Conservation (phyloP, 2,797 vertebrate genomes). For the Leontocebus nigricollis region DNA sequence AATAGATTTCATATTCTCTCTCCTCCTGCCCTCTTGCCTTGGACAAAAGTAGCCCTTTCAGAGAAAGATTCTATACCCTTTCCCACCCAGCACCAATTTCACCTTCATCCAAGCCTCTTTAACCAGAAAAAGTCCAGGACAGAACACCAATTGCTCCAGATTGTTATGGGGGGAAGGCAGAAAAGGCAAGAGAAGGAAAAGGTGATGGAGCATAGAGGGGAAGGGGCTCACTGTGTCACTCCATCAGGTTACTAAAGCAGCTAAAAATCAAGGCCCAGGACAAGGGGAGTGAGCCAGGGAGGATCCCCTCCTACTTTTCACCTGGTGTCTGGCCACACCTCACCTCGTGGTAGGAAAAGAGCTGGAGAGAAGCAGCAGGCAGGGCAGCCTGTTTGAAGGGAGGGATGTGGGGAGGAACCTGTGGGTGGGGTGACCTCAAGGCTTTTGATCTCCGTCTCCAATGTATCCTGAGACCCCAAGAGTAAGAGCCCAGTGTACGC, state of each 20-base stretch:
- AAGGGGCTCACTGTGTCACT: not conserved
- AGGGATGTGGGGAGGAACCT: rapidly evolving
- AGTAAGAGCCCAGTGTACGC: rapidly evolving
- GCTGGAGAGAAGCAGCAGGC: rapidly evolving
- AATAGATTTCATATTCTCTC: not conserved
- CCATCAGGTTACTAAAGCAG: not conserved
- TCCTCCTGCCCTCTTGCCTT: not conserved
- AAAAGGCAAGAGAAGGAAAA: no score
- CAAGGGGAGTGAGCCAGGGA: not conserved
- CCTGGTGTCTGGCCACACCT: not conserved
- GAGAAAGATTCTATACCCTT: not conserved
- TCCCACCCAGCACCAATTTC: not conserved
- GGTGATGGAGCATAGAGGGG: no score
- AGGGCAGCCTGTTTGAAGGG: rapidly evolving
- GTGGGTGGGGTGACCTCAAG: rapidly evolving
- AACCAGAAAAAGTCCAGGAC: not conserved
- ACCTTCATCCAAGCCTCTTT: not conserved
- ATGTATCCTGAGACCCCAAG: not conserved
- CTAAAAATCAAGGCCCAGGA: not conserved
- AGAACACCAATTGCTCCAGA: not conserved
- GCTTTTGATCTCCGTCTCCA: not conserved
- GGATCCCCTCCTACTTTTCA: not conserved
- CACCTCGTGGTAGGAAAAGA: rapidly evolving
- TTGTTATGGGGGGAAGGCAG: not conserved
- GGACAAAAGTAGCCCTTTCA: not conserved